Base-by-base conservation (phyloP, 1,140 invertebrate genomes). In the Heliconius nattereri region DNA sequence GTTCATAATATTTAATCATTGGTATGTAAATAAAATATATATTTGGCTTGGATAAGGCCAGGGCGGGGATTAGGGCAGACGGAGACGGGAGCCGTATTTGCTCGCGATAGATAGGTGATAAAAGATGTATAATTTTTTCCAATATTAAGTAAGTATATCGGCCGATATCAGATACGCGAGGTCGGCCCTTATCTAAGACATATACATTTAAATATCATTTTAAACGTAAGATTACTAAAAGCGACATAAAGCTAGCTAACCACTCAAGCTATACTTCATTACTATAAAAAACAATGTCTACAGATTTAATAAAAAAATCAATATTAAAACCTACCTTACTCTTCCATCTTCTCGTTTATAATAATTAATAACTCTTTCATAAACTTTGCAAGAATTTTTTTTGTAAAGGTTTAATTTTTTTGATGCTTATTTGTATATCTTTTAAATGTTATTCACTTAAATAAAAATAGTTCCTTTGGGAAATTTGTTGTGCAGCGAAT, bases 41-140 rank as follows among this genome's bases (percentile, higher is more conserved):
- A 57, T 57, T 23, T 26, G 13, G 3, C 9, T n/a, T 26, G 26
- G 23, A 26, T 6, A 26, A 13, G 23, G 26, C 60, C 9, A 13
- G 23, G 60, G 23, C 11, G 60, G 60, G 60, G 26, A 5, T 3
- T 66, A 66, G 57, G 57, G 57, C 57, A 23, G 23, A 60, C n/a
- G 20, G 79, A 82, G 86, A 82, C 87, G 82, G 89, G 85, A 89
- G 89, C 89, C 84, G 77, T 89, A 75, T 90, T 88, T 89, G 79
- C 23, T 20, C 13, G 81, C 72, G 87, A 20, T 52, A 20, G 13
- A 45, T 16, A 45, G 13, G 13, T 20, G 49, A 88, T 89, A 87
- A 85, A 75, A 85, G 81, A 87, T 89, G 66, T 66, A 71, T 49
- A 37, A 81, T 78, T 82, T 86, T 35, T 82, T 80, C 78, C 78